phyloP scores from a whole-genome alignment of 1,140 invertebrate species.

The Tachypleus tridentatus region DNA sequence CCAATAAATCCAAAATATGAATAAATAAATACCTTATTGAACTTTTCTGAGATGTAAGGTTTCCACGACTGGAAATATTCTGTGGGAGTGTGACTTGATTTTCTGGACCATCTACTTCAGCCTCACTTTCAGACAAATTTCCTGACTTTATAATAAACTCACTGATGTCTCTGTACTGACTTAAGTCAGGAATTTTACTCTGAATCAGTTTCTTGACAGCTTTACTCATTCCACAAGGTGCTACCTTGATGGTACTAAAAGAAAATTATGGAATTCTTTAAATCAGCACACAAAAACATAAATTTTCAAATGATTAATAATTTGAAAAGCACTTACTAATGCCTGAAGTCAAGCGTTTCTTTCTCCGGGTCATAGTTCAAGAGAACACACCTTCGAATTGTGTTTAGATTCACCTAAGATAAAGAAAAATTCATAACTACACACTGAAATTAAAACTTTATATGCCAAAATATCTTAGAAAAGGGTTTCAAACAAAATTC shows the following conservation, averaged over 20 bases:
- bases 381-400: slow-evolving; percentile 77
- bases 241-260: slow-evolving; percentile 39
- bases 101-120: slow-evolving; percentile 51
- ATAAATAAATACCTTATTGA: slow-evolving; percentile 40
- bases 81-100: slow-evolving; percentile 35
- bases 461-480: too few species aligned
- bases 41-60: slow-evolving; percentile 61
- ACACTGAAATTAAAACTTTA: too few species aligned
- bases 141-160: slow-evolving; percentile 63
- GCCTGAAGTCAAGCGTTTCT: slow-evolving; percentile 82
- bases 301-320: slow-evolving; percentile 31
- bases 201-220: slow-evolving; percentile 89
- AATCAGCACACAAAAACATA: slow-evolving; percentile 2
- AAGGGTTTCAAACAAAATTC: neutral
- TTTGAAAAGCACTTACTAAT: slow-evolving; percentile 68
- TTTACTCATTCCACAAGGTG: slow-evolving; percentile 77
- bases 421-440: slow-evolving; percentile 8
- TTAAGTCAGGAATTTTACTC: slow-evolving; percentile 81
- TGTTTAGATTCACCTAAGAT: slow-evolving; percentile 68
- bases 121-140: slow-evolving; percentile 84
- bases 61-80: slow-evolving; percentile 59
- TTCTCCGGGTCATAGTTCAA: slow-evolving; percentile 77
- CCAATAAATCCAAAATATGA: neutral
- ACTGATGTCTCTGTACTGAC: slow-evolving; percentile 70
- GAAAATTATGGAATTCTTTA: slow-evolving; percentile 11